A percentile compares a stretch with the other conserved stretches of the same genome.
These are phyloP conservation scores for Prunella fulvescens DNA, from an alignment of 2,113 vertebrate genomes.

Conservation along the genomic window DNA sequence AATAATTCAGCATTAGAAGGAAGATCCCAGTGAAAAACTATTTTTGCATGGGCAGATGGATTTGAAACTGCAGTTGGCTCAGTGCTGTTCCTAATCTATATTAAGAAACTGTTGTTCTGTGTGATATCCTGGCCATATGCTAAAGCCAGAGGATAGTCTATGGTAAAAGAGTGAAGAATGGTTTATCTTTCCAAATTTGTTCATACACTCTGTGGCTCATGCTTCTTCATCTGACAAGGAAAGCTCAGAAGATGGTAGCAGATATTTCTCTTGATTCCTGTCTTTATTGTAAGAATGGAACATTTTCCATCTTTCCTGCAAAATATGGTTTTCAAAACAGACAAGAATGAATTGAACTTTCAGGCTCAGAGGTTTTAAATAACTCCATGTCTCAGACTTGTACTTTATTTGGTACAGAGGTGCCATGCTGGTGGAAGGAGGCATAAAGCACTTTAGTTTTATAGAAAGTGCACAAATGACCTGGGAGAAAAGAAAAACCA, in stretches of 20 bases:
- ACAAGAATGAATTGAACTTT: not conserved
- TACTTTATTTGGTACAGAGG: not conserved
- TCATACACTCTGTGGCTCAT: not conserved
- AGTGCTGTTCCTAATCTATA: conserved; percentile 53
- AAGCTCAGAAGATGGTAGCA: not conserved
- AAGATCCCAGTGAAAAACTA: conserved; percentile 47
- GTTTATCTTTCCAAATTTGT: not conserved
- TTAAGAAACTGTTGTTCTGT: conserved; percentile 53
- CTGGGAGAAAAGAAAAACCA: not conserved
- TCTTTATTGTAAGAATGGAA: not conserved
- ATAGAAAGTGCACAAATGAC: not conserved
- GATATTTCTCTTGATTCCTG: not conserved
- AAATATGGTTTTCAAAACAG: not conserved
- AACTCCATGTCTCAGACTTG: not conserved
- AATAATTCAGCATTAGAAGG: conserved; percentile 50
- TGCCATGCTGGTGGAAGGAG: not conserved
- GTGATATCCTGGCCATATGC: conserved; percentile 63
- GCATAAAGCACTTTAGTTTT: not conserved
- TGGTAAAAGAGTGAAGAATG: conserved; percentile 21
- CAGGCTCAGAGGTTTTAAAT: not conserved
- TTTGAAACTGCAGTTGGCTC: conserved; percentile 53
- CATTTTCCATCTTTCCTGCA: not conserved
- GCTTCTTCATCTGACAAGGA: not conserved
- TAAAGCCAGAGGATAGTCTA: conserved; percentile 56
- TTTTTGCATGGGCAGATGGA: conserved; percentile 56